Conservation (phyloP, 37 sponge, comb jelly and placozoan genomes). For the Theonella swinhoei region DNA sequence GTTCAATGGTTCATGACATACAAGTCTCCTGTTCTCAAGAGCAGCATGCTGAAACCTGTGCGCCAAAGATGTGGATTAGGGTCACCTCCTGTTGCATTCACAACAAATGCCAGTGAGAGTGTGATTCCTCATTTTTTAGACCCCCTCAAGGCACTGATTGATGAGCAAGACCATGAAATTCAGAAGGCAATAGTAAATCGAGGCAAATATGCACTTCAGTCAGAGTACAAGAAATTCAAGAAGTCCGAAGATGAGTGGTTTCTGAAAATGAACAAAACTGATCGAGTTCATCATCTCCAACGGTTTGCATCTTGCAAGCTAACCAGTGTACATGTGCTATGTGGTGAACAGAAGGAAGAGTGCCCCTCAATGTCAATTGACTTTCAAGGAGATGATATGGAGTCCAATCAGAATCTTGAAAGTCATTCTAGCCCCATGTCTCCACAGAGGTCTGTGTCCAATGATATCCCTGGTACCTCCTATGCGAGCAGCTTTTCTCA, state of each 20-base stretch:
- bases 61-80: conserved; percentile 42
- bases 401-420: too few relatives aligned
- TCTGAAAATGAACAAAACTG: too few relatives aligned
- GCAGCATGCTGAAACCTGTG: conserved; percentile 6
- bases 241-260: conserved; percentile 32
- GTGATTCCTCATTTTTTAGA: conserved; percentile 18
- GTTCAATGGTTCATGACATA: conserved; percentile 10
- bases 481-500: too few relatives aligned
- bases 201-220: conserved; percentile 26
- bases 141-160: conserved; percentile 14
- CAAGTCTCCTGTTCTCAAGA: conserved; percentile 6
- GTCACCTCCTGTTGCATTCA: conserved; percentile 30
- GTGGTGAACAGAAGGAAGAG: too few relatives aligned
- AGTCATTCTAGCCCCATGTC: too few relatives aligned
- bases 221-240: conserved; percentile 13
- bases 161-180: conserved; percentile 39
- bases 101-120: conserved; percentile 37
- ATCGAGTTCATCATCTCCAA: too few relatives aligned
- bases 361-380: too few relatives aligned
- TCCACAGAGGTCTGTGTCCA: too few relatives aligned
- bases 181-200: conserved; percentile 32
- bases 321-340: too few relatives aligned
- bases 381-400: too few relatives aligned
- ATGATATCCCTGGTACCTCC: too few relatives aligned
- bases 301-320: too few relatives aligned